Evolutionary conservation across 2,797 vertebrate genomes (phyloP), one percentile per base, ranked within the genome.

Genomic region (Aviceda cuculoides): DNA sequence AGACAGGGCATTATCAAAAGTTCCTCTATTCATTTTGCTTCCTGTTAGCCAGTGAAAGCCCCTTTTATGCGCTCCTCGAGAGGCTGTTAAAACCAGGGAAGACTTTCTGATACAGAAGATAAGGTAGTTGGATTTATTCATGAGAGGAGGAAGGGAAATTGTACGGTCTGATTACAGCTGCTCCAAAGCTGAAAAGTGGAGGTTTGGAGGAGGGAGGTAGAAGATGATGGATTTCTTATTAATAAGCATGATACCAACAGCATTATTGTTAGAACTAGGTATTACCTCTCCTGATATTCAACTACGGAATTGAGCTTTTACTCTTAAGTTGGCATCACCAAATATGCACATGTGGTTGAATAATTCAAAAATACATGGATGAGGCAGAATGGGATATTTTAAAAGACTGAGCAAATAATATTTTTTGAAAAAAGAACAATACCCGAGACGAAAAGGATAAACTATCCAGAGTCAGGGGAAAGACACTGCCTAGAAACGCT

Each of bases 11-110:
- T 96, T 95, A 97, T 95, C 95, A 96, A 94, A 95, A 96, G 95
- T 93, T 94, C 79, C 83, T 93, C 90, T 92, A 97, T 95, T 97
- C 95, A 97, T 94, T 96, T 92, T 2, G 65, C 88, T 97, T 97
- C 93, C 96, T 97, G 96, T 94, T 62, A 26, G 90, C n/a, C 93
- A 97, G 93, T 98, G 94, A 96, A 97, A 96, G 96, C 84, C 89
- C 82, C 95, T 95, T 97, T 97, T 63, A 95, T 95, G 87, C 7
- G 55, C 92, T 96, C 89, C 93, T 87, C 53, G n/a, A 97, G 95
- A 93, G 83, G 86, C 88, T 88, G 91, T 80, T 85, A 79, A 90
- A 95, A 71, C 65, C 87, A 90, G 46, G 61, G 91, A 97, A 93
- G 91, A 95, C 92, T 93, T 96, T 92, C 82, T 5, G 89, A 95